phyloP scores from a whole-genome alignment of 2,113 vertebrate species.

The Datnioides undecimradiatus region DNA sequence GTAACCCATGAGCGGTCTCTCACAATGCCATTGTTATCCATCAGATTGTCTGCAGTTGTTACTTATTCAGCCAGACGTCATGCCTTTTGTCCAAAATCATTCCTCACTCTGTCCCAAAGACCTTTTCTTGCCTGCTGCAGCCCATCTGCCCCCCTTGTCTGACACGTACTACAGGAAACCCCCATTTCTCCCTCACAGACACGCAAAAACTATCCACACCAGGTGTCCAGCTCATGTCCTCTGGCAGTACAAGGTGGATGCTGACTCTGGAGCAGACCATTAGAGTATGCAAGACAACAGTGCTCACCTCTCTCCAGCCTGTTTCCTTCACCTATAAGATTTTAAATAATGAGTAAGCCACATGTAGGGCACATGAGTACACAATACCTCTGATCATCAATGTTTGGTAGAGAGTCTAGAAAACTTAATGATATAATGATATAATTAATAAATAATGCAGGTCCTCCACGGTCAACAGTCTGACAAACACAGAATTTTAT shows the following conservation, averaged over 20 bases:
- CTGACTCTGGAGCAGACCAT: constrained; percentile 47
- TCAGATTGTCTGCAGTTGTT: constrained; percentile 78
- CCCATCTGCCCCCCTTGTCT: constrained; percentile 79
- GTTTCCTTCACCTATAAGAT: background rate
- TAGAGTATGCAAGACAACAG: constrained; percentile 56
- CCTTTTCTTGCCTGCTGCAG: constrained; percentile 71
- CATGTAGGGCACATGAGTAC: background rate
- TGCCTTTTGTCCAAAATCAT: constrained; percentile 83
- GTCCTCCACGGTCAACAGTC: background rate
- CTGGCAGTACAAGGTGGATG: constrained; percentile 68
- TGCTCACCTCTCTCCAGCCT: constrained; percentile 16
- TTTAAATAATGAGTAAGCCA: background rate
- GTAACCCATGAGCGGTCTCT: constrained; percentile 58
- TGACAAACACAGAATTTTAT: background rate
- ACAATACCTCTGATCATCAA: background rate
- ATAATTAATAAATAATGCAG: too few relatives aligned
- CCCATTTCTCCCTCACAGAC: constrained; percentile 29
- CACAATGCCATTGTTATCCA: constrained; percentile 83
- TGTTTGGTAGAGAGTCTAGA: too few relatives aligned
- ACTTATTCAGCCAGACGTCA: constrained; percentile 75
- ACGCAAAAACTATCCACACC: constrained; percentile 63
- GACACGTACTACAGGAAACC: constrained; percentile 43
- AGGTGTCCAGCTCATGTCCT: constrained; percentile 80
- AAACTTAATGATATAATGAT: too few relatives aligned
- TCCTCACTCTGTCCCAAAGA: constrained; percentile 70